These are phyloP conservation scores for Limnephilus rhombicus DNA, from an alignment of 2,888 invertebrate species.

Conservation along the genomic window DNA sequence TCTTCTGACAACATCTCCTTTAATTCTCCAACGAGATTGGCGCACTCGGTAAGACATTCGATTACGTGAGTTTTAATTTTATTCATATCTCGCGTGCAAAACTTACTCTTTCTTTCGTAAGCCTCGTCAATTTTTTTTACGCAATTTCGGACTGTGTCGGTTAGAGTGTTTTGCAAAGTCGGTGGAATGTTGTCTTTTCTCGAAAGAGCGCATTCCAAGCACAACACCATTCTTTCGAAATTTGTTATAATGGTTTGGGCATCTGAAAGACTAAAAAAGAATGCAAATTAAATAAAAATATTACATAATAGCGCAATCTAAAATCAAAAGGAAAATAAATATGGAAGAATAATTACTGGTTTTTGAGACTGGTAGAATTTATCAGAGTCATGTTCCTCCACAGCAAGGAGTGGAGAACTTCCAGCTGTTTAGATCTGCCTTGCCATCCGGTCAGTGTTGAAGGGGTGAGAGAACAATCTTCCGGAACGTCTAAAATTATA, in stretches of 20 bases:
- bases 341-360: conserved; percentile 43
- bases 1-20: conserved; percentile 27
- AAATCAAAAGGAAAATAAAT: not conserved
- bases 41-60: conserved; percentile 59
- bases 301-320: not conserved
- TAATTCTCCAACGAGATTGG: conserved; percentile 59
- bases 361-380: conserved; percentile 29
- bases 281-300: not conserved
- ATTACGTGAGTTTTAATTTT: conserved; percentile 65
- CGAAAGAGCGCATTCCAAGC: conserved; percentile 47
- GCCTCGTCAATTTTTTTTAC: conserved; percentile 61
- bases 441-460: conserved; percentile 77
- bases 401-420: conserved; percentile 75
- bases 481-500: conserved; percentile 70
- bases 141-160: conserved; percentile 53
- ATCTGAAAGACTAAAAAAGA: conserved; percentile 60
- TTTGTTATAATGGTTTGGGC: conserved; percentile 54
- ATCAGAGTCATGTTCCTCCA: conserved; percentile 80
- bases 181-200: conserved; percentile 48
- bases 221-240: conserved; percentile 61
- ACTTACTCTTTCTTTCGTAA: conserved; percentile 55
- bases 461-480: conserved; percentile 70
- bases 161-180: not conserved
- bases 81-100: conserved; percentile 61
- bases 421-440: conserved; percentile 75